These are phyloP conservation scores for Pollenia labialis DNA, from an alignment of 2,888 invertebrate species.

Conservation along the genomic window DNA sequence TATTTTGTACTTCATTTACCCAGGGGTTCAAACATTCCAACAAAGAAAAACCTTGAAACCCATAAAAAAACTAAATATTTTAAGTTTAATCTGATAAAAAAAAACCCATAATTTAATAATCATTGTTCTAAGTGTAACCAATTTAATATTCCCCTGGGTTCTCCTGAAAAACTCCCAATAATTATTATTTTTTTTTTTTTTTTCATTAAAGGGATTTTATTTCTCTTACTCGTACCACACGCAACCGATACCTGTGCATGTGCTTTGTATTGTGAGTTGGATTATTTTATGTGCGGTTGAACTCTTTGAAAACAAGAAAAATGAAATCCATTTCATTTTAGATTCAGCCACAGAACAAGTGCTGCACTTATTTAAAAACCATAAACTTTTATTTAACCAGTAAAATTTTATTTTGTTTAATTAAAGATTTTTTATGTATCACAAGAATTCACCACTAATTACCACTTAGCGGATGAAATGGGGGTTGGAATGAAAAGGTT, in stretches of 20 bases:
- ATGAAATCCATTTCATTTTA: slow-evolving; percentile 30
- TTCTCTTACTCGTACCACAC: not conserved
- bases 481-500: slow-evolving; percentile 18
- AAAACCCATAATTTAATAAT: not conserved
- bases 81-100: too few relatives aligned
- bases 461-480: not conserved
- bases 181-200: not conserved
- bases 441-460: not conserved
- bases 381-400: slow-evolving; percentile 16
- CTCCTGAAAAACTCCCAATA: not conserved
- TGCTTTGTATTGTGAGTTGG: not conserved
- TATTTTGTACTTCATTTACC: slow-evolving; percentile 41
- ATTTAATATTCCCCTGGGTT: slow-evolving; percentile 13
- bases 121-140: not conserved
- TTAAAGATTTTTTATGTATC: slow-evolving; percentile 43
- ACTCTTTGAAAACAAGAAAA: not conserved
- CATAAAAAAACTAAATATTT: not conserved
- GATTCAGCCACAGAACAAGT: slow-evolving; percentile 43
- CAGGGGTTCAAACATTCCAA: slow-evolving; percentile 10
- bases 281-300: not conserved
- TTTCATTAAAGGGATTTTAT: slow-evolving; percentile 17
- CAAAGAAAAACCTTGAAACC: not conserved
- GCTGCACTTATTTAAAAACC: slow-evolving; percentile 40
- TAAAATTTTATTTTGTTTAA: slow-evolving; percentile 37
- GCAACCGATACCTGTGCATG: slow-evolving; percentile 9